phyloP scores from a whole-genome alignment of 2,888 invertebrate genomes.

The Romanomermis culicivorax region DNA sequence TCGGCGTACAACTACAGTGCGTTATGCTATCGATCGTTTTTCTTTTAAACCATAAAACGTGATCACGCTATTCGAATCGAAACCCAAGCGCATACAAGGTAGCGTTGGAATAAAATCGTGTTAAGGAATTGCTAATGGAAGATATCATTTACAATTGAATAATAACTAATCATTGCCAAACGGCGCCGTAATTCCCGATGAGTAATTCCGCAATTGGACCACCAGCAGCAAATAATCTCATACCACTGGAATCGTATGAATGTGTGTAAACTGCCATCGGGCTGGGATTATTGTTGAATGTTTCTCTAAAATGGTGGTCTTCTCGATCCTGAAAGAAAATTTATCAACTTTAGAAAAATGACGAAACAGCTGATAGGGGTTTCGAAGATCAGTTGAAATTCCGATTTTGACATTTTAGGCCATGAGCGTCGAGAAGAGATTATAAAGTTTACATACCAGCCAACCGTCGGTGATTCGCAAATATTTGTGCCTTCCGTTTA shows the following conservation, averaged over 20 bases:
- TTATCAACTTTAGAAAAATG: not conserved
- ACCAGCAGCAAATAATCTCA: constrained; percentile 74
- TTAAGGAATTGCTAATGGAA: no score
- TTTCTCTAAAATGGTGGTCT: constrained; percentile 28
- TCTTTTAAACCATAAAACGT: no score
- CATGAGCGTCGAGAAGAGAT: no score
- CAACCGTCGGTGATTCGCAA: constrained; percentile 58
- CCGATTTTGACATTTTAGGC: no score
- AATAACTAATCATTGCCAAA: constrained; percentile 50
- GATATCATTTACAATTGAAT: no score
- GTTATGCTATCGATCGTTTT: no score
- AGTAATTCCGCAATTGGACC: constrained; percentile 75
- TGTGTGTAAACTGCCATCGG: constrained; percentile 70
- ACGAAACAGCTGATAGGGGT: not conserved
- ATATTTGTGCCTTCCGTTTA: no score
- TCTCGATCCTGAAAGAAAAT: constrained; percentile 20
- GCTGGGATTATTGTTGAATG: constrained; percentile 50
- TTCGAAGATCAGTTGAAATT: not conserved
- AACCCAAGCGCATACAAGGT: no score
- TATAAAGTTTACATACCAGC: constrained; percentile 46
- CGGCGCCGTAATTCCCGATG: constrained; percentile 76
- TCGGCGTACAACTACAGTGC: no score
- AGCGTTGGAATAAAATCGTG: no score
- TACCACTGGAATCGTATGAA: constrained; percentile 76
- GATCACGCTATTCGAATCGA: no score